phyloP scores from a whole-genome alignment of 2,797 vertebrate species.

The Podarcis siculus region DNA sequence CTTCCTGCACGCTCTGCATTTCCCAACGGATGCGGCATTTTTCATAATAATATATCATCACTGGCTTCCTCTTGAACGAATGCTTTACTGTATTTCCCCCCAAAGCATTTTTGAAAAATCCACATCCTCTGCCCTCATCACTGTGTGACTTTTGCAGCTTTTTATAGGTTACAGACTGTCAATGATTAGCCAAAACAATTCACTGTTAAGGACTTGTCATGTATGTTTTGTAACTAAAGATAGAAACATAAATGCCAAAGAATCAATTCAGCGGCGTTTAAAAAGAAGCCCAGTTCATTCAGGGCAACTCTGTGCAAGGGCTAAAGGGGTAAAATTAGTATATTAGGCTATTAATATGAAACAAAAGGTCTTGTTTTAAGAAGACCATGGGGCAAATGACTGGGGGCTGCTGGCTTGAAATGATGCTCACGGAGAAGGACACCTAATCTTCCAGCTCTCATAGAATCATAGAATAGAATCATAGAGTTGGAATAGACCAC shows the following conservation, averaged over 20 bases:
- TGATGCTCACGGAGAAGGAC: background rate
- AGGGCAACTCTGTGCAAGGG: conserved; percentile 27
- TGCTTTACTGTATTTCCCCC: background rate
- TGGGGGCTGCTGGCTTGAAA: background rate
- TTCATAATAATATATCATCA: background rate
- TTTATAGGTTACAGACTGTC: conserved; percentile 45
- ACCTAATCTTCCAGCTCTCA: background rate
- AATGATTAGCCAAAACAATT: conserved; percentile 57
- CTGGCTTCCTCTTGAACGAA: background rate
- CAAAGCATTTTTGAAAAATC: conserved; percentile 28
- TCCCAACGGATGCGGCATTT: background rate
- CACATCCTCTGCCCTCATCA: conserved; percentile 17
- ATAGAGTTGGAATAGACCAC: too few species aligned
- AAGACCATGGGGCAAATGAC: background rate
- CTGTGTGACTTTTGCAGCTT: conserved; percentile 34
- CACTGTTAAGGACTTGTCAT: conserved; percentile 44
- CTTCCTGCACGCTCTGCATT: background rate
- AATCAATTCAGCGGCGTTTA: conserved; percentile 18
- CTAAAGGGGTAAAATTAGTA: background rate
- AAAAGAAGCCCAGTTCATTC: conserved; percentile 29
- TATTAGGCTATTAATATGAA: conserved; percentile 4
- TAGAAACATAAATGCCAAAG: conserved; percentile 50
- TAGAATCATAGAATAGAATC: too few species aligned
- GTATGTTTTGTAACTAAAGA: conserved; percentile 58
- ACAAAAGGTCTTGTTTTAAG: background rate